phyloP scores from a whole-genome alignment of 2,113 vertebrate species.

The Meles meles region DNA sequence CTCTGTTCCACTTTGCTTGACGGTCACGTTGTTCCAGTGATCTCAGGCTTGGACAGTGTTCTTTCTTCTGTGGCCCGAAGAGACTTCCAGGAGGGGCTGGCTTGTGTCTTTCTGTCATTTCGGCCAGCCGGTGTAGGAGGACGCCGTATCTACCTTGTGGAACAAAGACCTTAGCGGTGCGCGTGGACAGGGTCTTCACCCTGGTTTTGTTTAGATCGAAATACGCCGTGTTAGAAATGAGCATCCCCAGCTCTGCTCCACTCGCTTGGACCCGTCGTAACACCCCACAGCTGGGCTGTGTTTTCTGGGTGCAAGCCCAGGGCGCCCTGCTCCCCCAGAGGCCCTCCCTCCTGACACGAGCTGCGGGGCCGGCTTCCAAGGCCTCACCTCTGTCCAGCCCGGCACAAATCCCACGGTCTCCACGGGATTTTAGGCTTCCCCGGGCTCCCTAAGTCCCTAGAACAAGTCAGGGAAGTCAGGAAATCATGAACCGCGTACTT shows the following conservation, averaged over 20 bases:
- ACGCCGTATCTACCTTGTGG: fast-evolving
- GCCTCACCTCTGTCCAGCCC: not conserved
- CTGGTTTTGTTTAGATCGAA: not conserved
- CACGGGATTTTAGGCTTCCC: not conserved
- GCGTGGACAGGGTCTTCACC: fast-evolving
- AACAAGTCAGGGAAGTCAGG: fast-evolving
- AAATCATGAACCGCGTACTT: fast-evolving
- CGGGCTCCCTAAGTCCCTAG: fast-evolving
- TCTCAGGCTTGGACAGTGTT: too few relatives aligned
- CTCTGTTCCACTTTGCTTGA: not conserved
- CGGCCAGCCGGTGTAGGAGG: not conserved
- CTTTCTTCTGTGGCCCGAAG: not conserved
- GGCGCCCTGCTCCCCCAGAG: fast-evolving
- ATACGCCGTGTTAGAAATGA: fast-evolving
- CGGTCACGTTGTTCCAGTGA: fast-evolving
- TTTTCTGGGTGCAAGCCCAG: fast-evolving
- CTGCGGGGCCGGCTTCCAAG: fast-evolving
- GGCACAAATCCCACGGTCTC: not conserved
- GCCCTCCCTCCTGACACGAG: fast-evolving
- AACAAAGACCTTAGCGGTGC: not conserved
- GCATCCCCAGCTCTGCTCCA: fast-evolving
- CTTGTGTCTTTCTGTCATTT: not conserved
- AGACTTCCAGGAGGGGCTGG: not conserved
- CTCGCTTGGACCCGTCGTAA: fast-evolving
- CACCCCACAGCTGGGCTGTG: fast-evolving